Conservation (phyloP, 2,888 invertebrate genomes). For the Eurois occulta region DNA sequence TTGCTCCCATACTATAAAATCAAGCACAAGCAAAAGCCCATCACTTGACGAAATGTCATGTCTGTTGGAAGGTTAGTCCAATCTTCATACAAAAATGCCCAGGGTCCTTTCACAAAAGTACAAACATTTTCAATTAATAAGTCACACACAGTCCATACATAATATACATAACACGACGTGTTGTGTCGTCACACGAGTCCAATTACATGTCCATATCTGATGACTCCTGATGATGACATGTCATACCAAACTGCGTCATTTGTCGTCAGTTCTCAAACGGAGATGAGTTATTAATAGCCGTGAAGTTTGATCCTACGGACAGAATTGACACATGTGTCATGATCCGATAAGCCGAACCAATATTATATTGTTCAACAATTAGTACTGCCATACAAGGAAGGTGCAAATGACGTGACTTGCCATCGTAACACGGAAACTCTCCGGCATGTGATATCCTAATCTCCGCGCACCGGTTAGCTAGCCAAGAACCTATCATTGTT, state of each 20-base stretch:
- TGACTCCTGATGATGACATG: constrained; percentile 10
- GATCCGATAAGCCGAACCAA: constrained; percentile 1
- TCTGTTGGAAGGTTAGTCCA: neutral
- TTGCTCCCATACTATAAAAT: neutral
- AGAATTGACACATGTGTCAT: constrained; percentile 1
- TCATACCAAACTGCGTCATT: constrained; percentile 1
- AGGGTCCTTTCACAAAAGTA: neutral
- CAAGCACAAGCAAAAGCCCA: neutral
- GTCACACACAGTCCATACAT: neutral
- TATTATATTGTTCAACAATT: neutral
- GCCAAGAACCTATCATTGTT: neutral
- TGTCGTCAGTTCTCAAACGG: constrained; percentile 28
- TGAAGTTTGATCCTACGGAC: neutral
- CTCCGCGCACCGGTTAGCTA: too few relatives aligned
- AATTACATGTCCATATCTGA: neutral
- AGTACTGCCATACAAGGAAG: neutral
- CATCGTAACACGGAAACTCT: neutral
- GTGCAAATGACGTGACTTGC: neutral
- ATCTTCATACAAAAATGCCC: neutral
- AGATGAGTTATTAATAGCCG: constrained; percentile 17
- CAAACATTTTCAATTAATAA: constrained; percentile 2
- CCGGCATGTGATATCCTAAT: too few relatives aligned
- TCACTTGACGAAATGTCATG: neutral
- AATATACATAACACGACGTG: neutral
- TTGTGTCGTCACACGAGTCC: neutral